Conservation (phyloP, 92 coral and sea anemone species). For the Hydrozoanthus gracilis region DNA sequence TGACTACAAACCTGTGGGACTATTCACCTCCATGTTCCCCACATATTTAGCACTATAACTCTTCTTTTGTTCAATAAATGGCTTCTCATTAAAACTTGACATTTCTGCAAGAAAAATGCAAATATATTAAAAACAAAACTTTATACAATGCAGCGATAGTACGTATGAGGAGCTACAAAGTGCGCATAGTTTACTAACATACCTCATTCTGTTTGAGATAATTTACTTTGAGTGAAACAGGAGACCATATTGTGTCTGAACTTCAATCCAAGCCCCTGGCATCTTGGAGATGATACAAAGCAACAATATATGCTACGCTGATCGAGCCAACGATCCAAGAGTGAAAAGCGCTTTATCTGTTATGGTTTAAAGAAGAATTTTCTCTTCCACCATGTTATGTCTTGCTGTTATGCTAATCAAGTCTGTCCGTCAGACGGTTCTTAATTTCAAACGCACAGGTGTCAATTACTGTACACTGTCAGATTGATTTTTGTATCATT, state of each 20-base stretch:
- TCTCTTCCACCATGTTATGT: slow-evolving; percentile 11
- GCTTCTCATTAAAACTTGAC: slow-evolving; percentile 97
- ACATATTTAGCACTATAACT: slow-evolving; percentile 93
- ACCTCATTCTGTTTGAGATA: too few species aligned
- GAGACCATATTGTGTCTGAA: too few species aligned
- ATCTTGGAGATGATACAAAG: too few species aligned
- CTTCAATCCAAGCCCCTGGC: too few species aligned
- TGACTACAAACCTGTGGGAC: slow-evolving; percentile 80
- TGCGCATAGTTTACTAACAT: too few species aligned
- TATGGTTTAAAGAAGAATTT: not conserved
- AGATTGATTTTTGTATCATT: not conserved
- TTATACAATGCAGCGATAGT: too few species aligned
- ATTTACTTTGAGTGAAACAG: too few species aligned
- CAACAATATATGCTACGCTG: not conserved
- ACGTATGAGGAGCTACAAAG: too few species aligned
- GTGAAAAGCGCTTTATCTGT: not conserved
- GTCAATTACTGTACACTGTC: not conserved
- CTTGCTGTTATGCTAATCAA: slow-evolving; percentile 36
- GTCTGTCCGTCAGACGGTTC: not conserved
- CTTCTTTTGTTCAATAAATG: slow-evolving; percentile 82
- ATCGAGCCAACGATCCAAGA: not conserved
- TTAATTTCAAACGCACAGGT: not conserved
- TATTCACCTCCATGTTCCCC: slow-evolving; percentile 84
- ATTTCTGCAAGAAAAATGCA: slow-evolving; percentile 59
- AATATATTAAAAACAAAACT: not conserved